Conservation (phyloP, 2,888 invertebrate genomes). For the Caenorhabditis sinica region DNA sequence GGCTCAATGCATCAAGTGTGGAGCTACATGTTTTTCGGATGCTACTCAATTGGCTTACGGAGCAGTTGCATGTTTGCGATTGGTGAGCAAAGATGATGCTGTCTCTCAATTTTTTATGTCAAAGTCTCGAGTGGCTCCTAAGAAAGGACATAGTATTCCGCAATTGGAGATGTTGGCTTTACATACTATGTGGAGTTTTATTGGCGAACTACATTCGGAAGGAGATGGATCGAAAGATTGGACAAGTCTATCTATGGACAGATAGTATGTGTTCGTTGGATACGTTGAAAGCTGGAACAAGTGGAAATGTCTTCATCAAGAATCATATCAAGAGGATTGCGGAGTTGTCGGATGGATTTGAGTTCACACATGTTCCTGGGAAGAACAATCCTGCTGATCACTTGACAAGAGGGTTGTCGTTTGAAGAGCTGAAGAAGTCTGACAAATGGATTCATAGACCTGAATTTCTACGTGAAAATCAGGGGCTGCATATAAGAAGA, state of each 20-base stretch:
- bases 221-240: background rate
- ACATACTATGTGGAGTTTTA: background rate
- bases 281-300: background rate
- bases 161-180: constrained; percentile 23
- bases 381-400: constrained; percentile 40
- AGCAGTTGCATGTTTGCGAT: constrained; percentile 14
- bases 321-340: constrained; percentile 1
- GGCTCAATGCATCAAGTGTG: background rate
- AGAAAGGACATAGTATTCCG: background rate
- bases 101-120: constrained; percentile 61
- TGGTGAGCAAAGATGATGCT: constrained; percentile 48
- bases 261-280: constrained; percentile 30
- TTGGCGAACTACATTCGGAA: background rate
- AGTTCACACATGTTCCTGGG: constrained; percentile 32
- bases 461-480: constrained; percentile 28
- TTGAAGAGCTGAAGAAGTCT: constrained; percentile 22
- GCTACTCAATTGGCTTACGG: constrained; percentile 25
- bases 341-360: background rate
- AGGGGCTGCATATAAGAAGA: no score
- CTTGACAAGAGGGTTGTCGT: background rate
- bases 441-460: constrained; percentile 27
- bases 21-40: constrained; percentile 34
- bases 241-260: background rate
- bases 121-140: constrained; percentile 62
- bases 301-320: background rate